These are phyloP conservation scores for Drosophila oshimai DNA, from an alignment of 1,140 invertebrate species.

Conservation along the genomic window DNA sequence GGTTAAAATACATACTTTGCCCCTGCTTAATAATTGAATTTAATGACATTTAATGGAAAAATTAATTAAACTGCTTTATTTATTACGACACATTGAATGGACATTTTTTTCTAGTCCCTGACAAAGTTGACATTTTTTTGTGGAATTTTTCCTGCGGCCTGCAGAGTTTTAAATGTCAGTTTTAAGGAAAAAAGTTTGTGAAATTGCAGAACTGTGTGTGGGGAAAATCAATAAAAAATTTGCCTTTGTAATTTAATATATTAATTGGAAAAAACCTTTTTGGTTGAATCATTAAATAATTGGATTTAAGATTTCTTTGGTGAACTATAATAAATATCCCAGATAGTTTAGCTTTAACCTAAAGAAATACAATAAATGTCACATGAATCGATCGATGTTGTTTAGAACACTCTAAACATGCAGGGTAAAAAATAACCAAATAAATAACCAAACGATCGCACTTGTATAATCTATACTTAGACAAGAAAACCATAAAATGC, in stretches of 20 bases:
- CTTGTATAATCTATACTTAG: no score
- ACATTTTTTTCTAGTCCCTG: conserved; percentile 7
- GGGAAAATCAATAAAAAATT: neutral
- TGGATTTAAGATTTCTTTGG: neutral
- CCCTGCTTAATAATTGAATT: conserved; percentile 43
- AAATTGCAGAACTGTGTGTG: neutral
- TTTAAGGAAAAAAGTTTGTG: neutral
- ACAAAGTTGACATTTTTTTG: neutral
- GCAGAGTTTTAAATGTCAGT: neutral
- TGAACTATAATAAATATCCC: neutral
- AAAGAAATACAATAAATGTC: conserved; percentile 7
- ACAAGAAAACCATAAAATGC: no score
- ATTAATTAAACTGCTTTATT: conserved; percentile 59
- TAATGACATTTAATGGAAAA: conserved; percentile 45
- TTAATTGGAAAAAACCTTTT: neutral
- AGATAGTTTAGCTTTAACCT: no score
- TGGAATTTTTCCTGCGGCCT: neutral
- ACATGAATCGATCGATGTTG: conserved; percentile 27
- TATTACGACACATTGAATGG: conserved; percentile 3
- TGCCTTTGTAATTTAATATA: neutral
- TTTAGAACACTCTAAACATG: no score
- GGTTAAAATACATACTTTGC: neutral
- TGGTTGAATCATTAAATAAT: neutral
- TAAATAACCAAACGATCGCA: no score
- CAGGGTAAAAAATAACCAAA: no score